Base-by-base conservation (phyloP, 2,888 invertebrate species). In the Philereme transversata region DNA sequence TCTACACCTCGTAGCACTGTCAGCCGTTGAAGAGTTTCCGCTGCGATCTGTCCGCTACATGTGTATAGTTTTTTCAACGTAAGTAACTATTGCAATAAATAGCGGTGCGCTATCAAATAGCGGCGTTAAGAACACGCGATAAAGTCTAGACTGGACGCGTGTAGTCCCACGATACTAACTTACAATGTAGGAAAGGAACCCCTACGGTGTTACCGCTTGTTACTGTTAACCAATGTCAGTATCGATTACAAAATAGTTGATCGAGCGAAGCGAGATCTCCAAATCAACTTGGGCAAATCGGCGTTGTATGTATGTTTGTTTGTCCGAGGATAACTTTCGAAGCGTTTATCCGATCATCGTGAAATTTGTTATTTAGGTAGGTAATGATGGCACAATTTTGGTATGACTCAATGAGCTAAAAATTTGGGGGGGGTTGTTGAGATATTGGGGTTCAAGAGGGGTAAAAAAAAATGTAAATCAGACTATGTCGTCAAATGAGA, bases 121-220 rank as follows among this genome's bases (percentile, higher is more conserved):
- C 45, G 57, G 51, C 55, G 57, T 65, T 51, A 61, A 68, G 59
- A 66, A 60, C 67, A 68, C 60, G 67, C 68, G 50, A 70, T 59
- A 64, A 48, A 58, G 70, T 75, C 76, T 75, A 69, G 72, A 69
- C 69, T 58, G 35, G 51, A 62, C 62, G 43, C 52, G 40, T 50
- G 41, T 49, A 50, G 57, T 61, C 53, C 57, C 57, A 53, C 52
- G 60, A 36, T 53, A 52, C 10, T 50, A 57, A 56, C 48, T 52
- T 53, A 61, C 52, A 61, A 51, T 49, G 53, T 57, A 53, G 41
- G 35, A 35, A 57, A 34, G 35, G 49, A 36, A 47, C 54, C 47
- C 58, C 50, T 48, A 54, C 34, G 38, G 50, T 63, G 52, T 53
- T 59, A 59, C 53, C 46, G 52, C 58, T 51, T 59, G 58, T 49